Percentiles rank a stretch among this genome's conserved stretches.
These are phyloP conservation scores for Microctenopoma lineatum DNA, from an alignment of 2,797 vertebrate species.

Conservation along the genomic window DNA sequence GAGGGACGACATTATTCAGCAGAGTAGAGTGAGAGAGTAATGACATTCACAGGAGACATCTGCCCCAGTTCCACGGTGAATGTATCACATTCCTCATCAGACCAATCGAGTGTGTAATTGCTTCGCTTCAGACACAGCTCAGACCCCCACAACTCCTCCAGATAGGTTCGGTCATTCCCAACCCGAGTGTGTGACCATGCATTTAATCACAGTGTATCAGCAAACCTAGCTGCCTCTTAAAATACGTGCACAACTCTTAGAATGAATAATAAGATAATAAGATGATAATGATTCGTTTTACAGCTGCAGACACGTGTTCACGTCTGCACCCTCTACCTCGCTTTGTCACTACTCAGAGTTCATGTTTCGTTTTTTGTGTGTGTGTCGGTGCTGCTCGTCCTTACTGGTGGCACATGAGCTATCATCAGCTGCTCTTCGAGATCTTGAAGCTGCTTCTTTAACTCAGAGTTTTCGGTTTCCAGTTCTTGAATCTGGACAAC, in stretches of 20 bases:
- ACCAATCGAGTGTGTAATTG: conserved; percentile 67
- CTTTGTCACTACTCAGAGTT: too few relatives aligned
- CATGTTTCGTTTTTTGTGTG: not conserved
- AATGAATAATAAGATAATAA: not conserved
- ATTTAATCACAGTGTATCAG: conserved; percentile 37
- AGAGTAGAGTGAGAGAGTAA: conserved; percentile 17
- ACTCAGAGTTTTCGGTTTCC: conserved; percentile 94
- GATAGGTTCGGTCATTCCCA: conserved; percentile 13
- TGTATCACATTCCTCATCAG: conserved; percentile 55
- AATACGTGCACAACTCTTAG: not conserved
- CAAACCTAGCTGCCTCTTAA: conserved; percentile 23
- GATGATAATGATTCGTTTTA: too few relatives aligned
- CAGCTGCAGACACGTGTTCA: too few relatives aligned
- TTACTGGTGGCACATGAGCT: conserved; percentile 90
- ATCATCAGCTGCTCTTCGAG: conserved; percentile 93
- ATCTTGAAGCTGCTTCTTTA: conserved; percentile 94
- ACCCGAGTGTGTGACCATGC: conserved; percentile 2
- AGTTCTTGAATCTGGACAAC: conserved; percentile 94
- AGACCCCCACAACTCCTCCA: conserved; percentile 13
- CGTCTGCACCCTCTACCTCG: too few relatives aligned
- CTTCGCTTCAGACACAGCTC: conserved; percentile 34
- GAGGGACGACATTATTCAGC: conserved; percentile 39
- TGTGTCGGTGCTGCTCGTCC: conserved; percentile 36
- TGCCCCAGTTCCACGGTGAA: conserved; percentile 30
- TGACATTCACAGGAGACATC: conserved; percentile 31